Evolutionary conservation across 2,888 invertebrate genomes (phyloP).

Genomic region (Pristionchus entomophagus): DNA sequence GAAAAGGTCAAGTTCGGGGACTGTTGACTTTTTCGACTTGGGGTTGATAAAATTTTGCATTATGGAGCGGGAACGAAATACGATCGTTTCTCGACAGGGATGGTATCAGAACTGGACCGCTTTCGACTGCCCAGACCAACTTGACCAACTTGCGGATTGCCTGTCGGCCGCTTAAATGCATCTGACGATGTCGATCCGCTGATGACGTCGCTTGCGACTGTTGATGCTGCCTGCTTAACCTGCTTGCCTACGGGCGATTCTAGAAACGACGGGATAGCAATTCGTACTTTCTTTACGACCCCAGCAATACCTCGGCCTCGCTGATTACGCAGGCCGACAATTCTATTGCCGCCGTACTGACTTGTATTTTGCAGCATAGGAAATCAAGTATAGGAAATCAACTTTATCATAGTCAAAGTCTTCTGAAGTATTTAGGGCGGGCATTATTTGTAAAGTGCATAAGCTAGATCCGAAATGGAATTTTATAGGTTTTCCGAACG

Average conservation of each 20-base stretch:
- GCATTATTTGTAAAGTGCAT: background rate
- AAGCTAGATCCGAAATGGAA: too few relatives aligned
- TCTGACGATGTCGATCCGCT: background rate
- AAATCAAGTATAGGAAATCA: too few relatives aligned
- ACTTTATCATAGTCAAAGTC: too few relatives aligned
- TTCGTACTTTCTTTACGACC: background rate
- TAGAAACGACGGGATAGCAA: background rate
- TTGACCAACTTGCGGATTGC: background rate
- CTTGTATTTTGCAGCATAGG: too few relatives aligned
- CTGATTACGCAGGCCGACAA: background rate
- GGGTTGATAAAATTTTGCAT: conserved; percentile 24
- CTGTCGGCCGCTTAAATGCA: conserved; percentile 5
- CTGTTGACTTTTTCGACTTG: background rate
- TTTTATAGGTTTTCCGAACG: too few relatives aligned
- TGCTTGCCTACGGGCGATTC: background rate
- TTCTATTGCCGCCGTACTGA: too few relatives aligned
- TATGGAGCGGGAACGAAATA: background rate
- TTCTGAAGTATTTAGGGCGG: background rate
- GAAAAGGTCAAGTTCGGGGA: conserved; percentile 42
- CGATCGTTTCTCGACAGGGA: background rate
- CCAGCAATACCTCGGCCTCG: background rate
- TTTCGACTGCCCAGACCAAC: background rate
- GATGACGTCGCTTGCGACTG: background rate
- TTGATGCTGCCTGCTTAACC: background rate
- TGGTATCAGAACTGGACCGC: too few relatives aligned